Evolutionary conservation across 2,797 vertebrate genomes (phyloP).

Genomic region (Sarcophilus harrisii): DNA sequence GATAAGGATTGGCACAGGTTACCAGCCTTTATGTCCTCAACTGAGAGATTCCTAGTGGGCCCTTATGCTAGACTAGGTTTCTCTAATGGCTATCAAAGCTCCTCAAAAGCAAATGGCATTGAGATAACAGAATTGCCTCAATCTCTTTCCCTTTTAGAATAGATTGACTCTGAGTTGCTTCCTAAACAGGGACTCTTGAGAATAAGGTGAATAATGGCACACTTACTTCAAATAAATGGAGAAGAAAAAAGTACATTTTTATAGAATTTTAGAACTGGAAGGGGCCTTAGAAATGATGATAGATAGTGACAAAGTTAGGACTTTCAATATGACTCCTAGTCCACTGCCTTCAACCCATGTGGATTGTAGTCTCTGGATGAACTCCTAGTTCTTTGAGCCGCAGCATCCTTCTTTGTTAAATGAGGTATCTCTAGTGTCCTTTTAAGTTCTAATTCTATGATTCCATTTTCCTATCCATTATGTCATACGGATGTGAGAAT

Average conservation of each 20-base stretch:
- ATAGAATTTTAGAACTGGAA: background rate
- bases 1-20: background rate
- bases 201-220: background rate
- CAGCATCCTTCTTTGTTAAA: background rate
- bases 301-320: background rate
- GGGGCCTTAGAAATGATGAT: no score
- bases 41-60: background rate
- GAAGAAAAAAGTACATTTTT: background rate
- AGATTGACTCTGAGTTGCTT: background rate
- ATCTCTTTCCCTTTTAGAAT: background rate
- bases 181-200: background rate
- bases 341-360: background rate
- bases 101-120: background rate
- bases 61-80: background rate
- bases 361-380: background rate
- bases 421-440: background rate
- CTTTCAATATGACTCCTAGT: background rate
- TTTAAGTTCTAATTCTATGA: constrained; percentile 1
- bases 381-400: background rate
- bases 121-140: background rate
- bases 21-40: background rate
- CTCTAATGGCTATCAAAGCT: background rate
- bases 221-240: background rate
- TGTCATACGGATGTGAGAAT: background rate
- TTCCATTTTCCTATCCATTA: background rate